Base-by-base conservation (phyloP, 2,888 invertebrate genomes). In the Adela reaumurella region DNA sequence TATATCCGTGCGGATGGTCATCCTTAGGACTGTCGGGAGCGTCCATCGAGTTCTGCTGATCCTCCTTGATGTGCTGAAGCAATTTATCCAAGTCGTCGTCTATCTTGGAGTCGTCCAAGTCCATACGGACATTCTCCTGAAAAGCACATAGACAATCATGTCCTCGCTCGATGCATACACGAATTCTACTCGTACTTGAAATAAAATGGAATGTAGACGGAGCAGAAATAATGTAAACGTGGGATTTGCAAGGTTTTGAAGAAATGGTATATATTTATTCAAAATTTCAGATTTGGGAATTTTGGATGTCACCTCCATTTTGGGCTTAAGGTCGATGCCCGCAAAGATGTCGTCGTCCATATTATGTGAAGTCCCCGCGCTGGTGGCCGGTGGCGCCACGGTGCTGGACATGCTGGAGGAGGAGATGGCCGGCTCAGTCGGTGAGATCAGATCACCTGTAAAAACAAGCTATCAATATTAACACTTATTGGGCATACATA, bases 61-160 rank as follows among this genome's bases (percentile, higher is more conserved):
- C 96, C 62, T 94, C 94, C 64, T 95, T 96, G 56, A 97, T 96
- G 57, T 94, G 90, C 64, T 94, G 94, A 53, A 95, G 73, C 49
- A 97, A 81, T 66, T 96, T 91, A 59, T 94, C 95, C 28, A 95
- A 76, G 65, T 97, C 96, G 60, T 94, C 94, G 60, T 96, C 96
- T 48, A 96, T 94, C 74, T 94, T 92, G 17, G 92, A 89, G 60
- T 93, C 93, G 58, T 94, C 94, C 55, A 87, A 84, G 62, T 90
- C 89, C 85, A 88, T 88, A 53, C 87, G 74, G 1, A 83, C 84
- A 58, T 87, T 86, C 61, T 87, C 87, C 74, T 83, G 55, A 49
- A 48, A n/a, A n/a, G n/a, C n/a, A n/a, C n/a, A n/a, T n/a, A n/a
- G n/a, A n/a, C n/a, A n/a, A n/a, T n/a, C n/a, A n/a, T n/a, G n/a